Base-by-base conservation (phyloP, 92 coral and sea anemone species). In the Bergia puertoricense region DNA sequence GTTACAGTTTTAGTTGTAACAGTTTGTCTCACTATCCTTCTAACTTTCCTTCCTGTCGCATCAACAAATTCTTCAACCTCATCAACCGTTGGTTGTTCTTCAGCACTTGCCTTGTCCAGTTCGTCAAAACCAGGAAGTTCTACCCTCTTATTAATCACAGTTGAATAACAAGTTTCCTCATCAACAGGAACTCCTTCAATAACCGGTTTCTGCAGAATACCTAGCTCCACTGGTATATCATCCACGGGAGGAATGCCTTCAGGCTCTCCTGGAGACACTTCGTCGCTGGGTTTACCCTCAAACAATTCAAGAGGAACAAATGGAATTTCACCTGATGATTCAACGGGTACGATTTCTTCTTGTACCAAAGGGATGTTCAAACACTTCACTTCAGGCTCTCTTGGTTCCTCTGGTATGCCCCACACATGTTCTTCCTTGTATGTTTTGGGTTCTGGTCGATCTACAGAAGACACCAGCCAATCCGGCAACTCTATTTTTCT, bases 1-100 rank as follows among this genome's bases (percentile, higher is more conserved):
- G 79, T 45, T 7, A 85, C 71, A 0, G 89, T 85, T 78, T 88
- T 85, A 67, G 91, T 89, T 46, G 81, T 72, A 46, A 89, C 81
- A 43, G 79, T 67, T 3, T 85, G 85, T 15, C 65, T 77, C 41
- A 75, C 54, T 54, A 54, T 54, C 59, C 59, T 54, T 54, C 59
- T 54, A 54, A 54, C 14, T 54, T 54, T 54, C n/a, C 90, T 76
- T 42, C 82, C 68, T 15, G 76, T 83, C 6, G 89, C 89, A 41
- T 67, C 81, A 77, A 38, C 40, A 62, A 88, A 65, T 46, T 54
- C 59, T 54, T 54, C 59, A 54, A 54, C 59, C 18, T 54, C 59
- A 18, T 54, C 59, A 13, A 54, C 16, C 2, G 20, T 81, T 38
- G 20, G 76, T 72, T 38, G 40, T 89, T 75, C 76, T 86, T 76